Percentiles rank a stretch among this genome's conserved stretches.
Conservation (phyloP, 2,888 invertebrate species). For the Conus canariensis region DNA sequence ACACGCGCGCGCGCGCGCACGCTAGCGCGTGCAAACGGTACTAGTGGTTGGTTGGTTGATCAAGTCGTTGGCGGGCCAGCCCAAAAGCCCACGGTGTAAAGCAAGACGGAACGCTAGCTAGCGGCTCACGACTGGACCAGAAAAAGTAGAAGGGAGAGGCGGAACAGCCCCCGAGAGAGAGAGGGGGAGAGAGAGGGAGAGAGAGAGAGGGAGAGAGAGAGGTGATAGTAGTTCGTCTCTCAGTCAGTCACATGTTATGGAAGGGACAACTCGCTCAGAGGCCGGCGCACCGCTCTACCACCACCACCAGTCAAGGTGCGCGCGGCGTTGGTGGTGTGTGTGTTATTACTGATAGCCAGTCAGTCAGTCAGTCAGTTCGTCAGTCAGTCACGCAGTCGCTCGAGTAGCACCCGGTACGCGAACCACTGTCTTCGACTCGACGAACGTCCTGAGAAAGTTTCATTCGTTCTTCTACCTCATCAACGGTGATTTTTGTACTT, state of each 20-base stretch:
- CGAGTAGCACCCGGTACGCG: background rate
- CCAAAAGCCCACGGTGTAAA: background rate
- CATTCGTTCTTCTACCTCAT: no score
- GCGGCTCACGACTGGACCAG: no score
- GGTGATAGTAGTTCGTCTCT: background rate
- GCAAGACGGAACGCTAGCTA: background rate
- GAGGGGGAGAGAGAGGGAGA: background rate
- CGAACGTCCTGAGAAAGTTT: no score
- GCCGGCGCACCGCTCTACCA: background rate
- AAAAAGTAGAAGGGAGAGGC: background rate
- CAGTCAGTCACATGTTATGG: conserved; percentile 7
- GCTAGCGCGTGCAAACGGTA: no score
- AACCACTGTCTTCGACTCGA: no score
- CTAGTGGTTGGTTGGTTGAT: background rate
- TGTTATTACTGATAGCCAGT: no score
- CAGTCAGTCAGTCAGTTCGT: no score
- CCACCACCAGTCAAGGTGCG: background rate
- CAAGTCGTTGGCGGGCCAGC: background rate
- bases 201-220: background rate
- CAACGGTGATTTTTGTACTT: no score
- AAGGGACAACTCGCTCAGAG: background rate
- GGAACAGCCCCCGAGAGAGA: background rate
- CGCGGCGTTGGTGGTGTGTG: background rate
- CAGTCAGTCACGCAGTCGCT: background rate
- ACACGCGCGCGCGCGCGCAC: background rate